Conservation (phyloP, 1,140 invertebrate species). For the Chlorops oryzae region DNA sequence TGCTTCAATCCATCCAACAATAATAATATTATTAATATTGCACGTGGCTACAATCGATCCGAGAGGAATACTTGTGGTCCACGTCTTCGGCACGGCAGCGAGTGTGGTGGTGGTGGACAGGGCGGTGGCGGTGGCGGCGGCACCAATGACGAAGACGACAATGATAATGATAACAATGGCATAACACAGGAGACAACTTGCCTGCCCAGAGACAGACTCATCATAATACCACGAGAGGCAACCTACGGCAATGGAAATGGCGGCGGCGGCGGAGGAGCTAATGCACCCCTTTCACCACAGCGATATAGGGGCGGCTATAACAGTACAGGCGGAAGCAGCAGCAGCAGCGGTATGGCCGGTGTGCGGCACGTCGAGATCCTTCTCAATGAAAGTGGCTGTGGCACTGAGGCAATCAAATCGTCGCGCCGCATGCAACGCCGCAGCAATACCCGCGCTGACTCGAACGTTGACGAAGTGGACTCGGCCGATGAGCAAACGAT, state of each 20-base stretch:
- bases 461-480: conserved; percentile 16
- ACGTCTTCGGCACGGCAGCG: conserved; percentile 32
- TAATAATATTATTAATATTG: conserved; percentile 41
- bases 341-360: conserved; percentile 3
- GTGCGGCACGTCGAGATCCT: conserved; percentile 25
- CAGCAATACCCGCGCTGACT: neutral
- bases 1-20: conserved; percentile 58
- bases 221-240: conserved; percentile 37
- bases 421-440: neutral
- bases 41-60: conserved; percentile 38
- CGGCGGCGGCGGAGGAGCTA: neutral
- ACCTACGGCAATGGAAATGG: conserved; percentile 38
- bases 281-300: conserved; percentile 18
- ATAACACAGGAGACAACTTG: conserved; percentile 42
- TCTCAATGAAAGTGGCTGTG: too few relatives aligned
- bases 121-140: conserved; percentile 17
- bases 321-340: conserved; percentile 16
- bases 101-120: conserved; percentile 16
- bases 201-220: conserved; percentile 34
- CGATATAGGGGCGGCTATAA: conserved; percentile 15
- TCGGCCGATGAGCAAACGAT: conserved; percentile 43
- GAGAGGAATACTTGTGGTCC: conserved; percentile 43
- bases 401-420: too few relatives aligned
- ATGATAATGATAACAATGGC: conserved; percentile 38
- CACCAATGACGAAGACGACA: conserved; percentile 31